Evolutionary conservation across 2,113 vertebrate species (phyloP).

Genomic region (Scophthalmus maximus): DNA sequence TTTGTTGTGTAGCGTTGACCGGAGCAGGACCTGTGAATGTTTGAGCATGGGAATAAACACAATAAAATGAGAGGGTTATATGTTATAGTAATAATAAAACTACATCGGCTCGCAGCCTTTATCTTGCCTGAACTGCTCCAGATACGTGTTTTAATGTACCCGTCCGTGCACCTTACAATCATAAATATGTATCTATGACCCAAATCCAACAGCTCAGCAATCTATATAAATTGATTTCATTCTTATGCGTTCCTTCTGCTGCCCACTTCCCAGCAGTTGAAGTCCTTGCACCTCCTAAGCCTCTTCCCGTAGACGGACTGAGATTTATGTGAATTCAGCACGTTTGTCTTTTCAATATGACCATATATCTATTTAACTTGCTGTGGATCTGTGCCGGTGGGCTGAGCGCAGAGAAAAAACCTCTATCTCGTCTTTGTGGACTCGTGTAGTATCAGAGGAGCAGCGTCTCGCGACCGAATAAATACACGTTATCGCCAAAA

Average conservation of each 20-base stretch:
- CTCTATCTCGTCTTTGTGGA: not conserved
- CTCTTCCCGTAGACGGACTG: constrained; percentile 30
- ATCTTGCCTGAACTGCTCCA: not conserved
- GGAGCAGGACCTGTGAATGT: not conserved
- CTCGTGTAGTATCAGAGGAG: not conserved
- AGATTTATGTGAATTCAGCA: constrained; percentile 49
- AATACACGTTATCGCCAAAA: constrained; percentile 3
- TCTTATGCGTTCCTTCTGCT: not conserved
- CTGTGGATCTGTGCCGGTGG: constrained; percentile 28
- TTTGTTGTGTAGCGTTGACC: not conserved
- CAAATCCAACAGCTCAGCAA: not conserved
- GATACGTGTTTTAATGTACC: not conserved
- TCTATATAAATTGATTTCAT: constrained; percentile 2
- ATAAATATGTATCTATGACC: not conserved
- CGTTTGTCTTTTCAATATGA: constrained; percentile 19
- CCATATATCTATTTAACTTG: constrained; percentile 15
- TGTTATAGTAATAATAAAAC: not conserved
- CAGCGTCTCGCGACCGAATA: not conserved
- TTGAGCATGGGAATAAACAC: not conserved
- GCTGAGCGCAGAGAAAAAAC: not conserved
- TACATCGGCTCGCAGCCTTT: not conserved
- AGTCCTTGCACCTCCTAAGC: constrained; percentile 7
- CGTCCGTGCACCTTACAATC: constrained; percentile 1
- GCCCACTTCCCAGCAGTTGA: constrained; percentile 6
- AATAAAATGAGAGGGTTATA: not conserved